Conservation (phyloP, 1,140 invertebrate species). For the Caerostris extrusa region DNA sequence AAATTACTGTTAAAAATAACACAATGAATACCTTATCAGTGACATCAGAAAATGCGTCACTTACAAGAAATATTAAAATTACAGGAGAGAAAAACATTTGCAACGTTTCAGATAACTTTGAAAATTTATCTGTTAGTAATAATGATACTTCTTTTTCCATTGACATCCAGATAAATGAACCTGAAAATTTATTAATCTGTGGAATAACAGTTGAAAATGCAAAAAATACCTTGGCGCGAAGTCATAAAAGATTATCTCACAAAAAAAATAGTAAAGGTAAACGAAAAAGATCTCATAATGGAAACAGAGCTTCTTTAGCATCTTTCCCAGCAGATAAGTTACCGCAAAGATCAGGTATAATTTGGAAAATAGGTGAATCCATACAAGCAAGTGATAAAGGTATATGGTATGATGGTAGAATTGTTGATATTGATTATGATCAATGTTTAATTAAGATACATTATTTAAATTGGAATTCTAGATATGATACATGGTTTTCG, state of each 20-base stretch:
- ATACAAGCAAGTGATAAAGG: constrained; percentile 62
- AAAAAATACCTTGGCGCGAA: constrained; percentile 46
- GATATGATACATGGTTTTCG: constrained; percentile 95
- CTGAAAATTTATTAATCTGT: constrained; percentile 40
- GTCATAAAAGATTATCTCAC: constrained; percentile 22
- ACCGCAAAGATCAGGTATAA: constrained; percentile 23
- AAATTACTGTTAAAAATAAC: neutral
- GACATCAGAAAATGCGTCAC: neutral
- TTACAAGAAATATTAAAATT: constrained; percentile 9
- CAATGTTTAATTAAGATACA: constrained; percentile 84
- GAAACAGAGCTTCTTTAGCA: neutral
- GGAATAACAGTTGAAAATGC: constrained; percentile 49
- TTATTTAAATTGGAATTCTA: constrained; percentile 90
- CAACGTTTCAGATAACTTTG: constrained; percentile 36
- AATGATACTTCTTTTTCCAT: neutral
- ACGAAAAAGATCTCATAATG: constrained; percentile 3
- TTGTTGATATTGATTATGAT: constrained; percentile 90
- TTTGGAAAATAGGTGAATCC: constrained; percentile 68
- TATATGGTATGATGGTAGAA: constrained; percentile 88
- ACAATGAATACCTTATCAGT: neutral
- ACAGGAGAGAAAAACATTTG: constrained; percentile 1
- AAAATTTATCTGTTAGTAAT: constrained; percentile 9
- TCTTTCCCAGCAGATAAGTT: neutral
- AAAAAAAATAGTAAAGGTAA: constrained; percentile 29
- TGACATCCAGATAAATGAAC: constrained; percentile 13